Conservation (phyloP, 2,113 vertebrate genomes). For the Hipposideros armiger region DNA sequence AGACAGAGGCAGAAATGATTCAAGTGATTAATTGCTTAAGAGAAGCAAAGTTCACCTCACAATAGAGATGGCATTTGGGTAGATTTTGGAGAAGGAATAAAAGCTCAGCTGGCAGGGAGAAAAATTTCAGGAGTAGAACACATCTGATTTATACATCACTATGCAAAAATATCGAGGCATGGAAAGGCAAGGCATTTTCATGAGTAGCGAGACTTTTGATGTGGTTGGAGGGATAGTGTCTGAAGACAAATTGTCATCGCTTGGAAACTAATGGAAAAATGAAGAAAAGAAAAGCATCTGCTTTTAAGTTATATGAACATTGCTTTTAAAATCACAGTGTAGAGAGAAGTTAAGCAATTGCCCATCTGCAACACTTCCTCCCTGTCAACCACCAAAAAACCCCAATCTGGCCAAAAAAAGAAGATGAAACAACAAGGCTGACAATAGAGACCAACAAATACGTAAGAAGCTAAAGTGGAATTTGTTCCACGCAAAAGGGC, state of each 20-base stretch:
- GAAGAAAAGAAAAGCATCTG: background rate
- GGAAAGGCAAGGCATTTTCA: background rate
- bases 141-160: background rate
- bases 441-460: background rate
- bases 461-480: background rate
- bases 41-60: background rate
- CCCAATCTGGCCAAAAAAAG: background rate
- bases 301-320: background rate
- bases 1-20: background rate
- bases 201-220: background rate
- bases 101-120: background rate
- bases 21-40: conserved; percentile 12
- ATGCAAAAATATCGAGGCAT: background rate
- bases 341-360: conserved; percentile 31
- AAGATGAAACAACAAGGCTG: background rate
- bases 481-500: background rate
- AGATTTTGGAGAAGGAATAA: background rate
- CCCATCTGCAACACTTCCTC: background rate
- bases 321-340: background rate
- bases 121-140: background rate
- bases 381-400: background rate
- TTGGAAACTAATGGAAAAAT: background rate
- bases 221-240: background rate
- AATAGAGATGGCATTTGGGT: background rate
- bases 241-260: background rate